Evolutionary conservation across 1,140 invertebrate species (phyloP).

Genomic region (Diorhabda sublineata): DNA sequence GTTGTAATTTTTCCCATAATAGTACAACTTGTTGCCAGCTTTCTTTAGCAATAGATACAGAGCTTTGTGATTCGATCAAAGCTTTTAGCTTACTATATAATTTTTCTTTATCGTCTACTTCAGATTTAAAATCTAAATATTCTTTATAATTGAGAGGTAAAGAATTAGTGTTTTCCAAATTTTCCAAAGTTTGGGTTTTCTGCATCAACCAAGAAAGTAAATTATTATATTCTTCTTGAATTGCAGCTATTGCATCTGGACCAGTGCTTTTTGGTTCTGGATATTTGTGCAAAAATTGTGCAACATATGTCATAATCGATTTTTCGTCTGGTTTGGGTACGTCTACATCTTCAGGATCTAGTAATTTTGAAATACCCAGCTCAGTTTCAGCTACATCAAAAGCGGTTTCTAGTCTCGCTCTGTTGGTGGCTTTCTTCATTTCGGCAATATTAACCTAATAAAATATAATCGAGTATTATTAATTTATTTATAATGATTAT

Average conservation of each 20-base stretch:
- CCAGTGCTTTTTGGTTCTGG: slow-evolving; percentile 71
- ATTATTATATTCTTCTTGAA: slow-evolving; percentile 76
- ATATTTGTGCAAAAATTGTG: slow-evolving; percentile 96
- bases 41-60: slow-evolving; percentile 72
- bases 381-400: slow-evolving; percentile 91
- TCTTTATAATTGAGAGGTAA: slow-evolving; percentile 65
- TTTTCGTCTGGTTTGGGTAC: slow-evolving; percentile 96
- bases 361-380: slow-evolving; percentile 85
- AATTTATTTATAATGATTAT: too few species aligned
- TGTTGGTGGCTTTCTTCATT: slow-evolving; percentile 72
- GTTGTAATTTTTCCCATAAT: slow-evolving; percentile 72
- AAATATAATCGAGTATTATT: not conserved
- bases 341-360: slow-evolving; percentile 97
- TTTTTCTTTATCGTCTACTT: slow-evolving; percentile 64
- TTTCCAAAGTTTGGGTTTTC: slow-evolving; percentile 66
- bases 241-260: slow-evolving; percentile 65
- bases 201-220: slow-evolving; percentile 77
- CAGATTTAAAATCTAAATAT: slow-evolving; percentile 65
- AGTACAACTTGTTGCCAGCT: slow-evolving; percentile 73
- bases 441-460: slow-evolving; percentile 60
- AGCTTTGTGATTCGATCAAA: slow-evolving; percentile 71
- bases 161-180: slow-evolving; percentile 61
- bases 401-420: slow-evolving; percentile 83
- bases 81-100: slow-evolving; percentile 69
- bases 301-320: slow-evolving; percentile 99